Evolutionary conservation across 2,797 vertebrate species (phyloP).

Genomic region (Sphenodon punctatus): DNA sequence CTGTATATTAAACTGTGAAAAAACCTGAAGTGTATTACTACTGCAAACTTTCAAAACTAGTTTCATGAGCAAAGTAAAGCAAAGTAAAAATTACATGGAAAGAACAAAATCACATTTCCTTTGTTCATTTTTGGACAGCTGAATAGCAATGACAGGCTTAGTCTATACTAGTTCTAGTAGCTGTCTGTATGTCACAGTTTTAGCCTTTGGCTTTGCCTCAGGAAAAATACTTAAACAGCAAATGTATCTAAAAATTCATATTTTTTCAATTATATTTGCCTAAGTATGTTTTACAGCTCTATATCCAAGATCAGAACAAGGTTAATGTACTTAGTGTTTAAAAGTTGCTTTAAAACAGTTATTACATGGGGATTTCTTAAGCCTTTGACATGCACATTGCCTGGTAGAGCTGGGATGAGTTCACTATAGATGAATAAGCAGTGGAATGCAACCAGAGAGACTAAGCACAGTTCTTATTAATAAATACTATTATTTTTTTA

Average conservation of each 20-base stretch:
- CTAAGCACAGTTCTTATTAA: neutral
- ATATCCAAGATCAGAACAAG: conserved; percentile 61
- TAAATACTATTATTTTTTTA: neutral
- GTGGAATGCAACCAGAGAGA: neutral
- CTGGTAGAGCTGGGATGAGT: neutral
- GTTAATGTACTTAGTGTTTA: conserved; percentile 53
- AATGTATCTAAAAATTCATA: conserved; percentile 55
- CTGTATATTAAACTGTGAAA: neutral
- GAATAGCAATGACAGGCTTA: neutral
- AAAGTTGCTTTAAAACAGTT: conserved; percentile 16
- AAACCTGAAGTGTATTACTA: neutral
- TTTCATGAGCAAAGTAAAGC: conserved; percentile 5
- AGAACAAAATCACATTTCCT: neutral
- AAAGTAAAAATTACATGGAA: conserved; percentile 14
- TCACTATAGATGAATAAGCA: neutral
- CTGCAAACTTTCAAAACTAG: neutral
- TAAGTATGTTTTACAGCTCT: conserved; percentile 28
- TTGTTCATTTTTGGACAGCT: conserved; percentile 8
- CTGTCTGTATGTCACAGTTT: neutral
- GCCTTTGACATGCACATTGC: conserved; percentile 21
- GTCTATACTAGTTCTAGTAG: neutral
- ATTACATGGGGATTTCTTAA: conserved; percentile 5
- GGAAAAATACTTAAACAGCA: conserved; percentile 66
- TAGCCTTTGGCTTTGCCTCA: conserved; percentile 68
- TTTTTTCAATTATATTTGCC: conserved; percentile 52